Evolutionary conservation across 1,140 invertebrate genomes (phyloP), one percentile per base, ranked within the genome.

Genomic region (Drosophila littoralis): DNA sequence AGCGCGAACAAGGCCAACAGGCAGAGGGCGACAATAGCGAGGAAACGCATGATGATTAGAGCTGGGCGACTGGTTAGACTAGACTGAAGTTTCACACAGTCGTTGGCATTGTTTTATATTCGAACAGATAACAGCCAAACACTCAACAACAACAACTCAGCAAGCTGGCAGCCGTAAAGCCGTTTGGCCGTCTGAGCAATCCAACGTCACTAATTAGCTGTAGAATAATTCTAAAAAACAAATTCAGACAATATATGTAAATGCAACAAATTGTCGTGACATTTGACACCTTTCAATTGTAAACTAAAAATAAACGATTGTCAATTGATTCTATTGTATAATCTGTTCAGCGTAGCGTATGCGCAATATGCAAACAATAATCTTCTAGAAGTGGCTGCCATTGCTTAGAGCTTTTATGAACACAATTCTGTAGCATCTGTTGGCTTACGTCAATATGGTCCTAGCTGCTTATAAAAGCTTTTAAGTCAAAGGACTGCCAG

Each of bases 41-140:
- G 33, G 36, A 89, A 72, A 22, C 85, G 80, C 84, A 89, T 86
- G 28, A 22, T 60, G 61, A 45, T 65, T 50, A 61, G 67, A 77
- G 59, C 63, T 51, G 48, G 13, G 8, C 58, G 51, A 73, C 61
- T 52, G 55, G 58, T 67, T 74, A 40, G 46, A 46, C 59, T 60
- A 70, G 68, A 86, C 83, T 86, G 48, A 66, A 63, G 63, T 58
- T 82, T 57, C 28, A 32, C 28, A 32, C 64, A 76, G 22, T 12
- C 46, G 33, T 36, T 61, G 35, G n/a, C 50, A 60, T 51, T 46
- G 22, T 69, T 88, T 85, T 84, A 85, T 85, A 86, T 38, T n/a
- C 32, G 50, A 55, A 48, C 15, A 13, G 38, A 57, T 32, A 57
- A 43, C 17, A 40, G 52, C 52, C 15, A 17, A 38, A 17, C 17